These are phyloP conservation scores for Zonotrichia albicollis DNA, from an alignment of 2,797 vertebrate species.

Conservation along the genomic window DNA sequence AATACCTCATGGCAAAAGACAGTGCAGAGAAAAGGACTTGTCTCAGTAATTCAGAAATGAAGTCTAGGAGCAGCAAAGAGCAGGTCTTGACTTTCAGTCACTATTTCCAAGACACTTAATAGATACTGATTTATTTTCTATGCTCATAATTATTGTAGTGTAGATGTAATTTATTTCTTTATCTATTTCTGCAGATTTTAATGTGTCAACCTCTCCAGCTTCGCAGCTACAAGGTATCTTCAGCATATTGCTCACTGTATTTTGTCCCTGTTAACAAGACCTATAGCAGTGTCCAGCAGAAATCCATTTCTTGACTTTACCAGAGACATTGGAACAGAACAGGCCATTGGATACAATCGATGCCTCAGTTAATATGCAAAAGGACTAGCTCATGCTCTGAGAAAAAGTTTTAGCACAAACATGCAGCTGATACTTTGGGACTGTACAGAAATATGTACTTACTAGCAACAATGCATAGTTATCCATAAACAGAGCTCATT, in stretches of 20 bases:
- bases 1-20: not conserved
- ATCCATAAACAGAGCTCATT: not conserved
- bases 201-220: not conserved
- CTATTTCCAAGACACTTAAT: not conserved
- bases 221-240: not conserved
- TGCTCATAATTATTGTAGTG: not conserved
- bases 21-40: not conserved
- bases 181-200: not conserved
- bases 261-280: not conserved
- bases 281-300: not conserved
- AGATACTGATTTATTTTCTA: not conserved
- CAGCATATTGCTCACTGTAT: not conserved
- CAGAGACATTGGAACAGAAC: not conserved
- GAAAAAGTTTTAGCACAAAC: not conserved
- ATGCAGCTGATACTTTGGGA: not conserved
- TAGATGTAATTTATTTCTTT: not conserved
- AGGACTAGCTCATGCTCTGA: not conserved
- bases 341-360: fast-evolving
- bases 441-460: not conserved
- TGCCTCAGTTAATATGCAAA: not conserved
- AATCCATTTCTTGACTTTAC: not conserved
- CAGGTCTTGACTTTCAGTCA: not conserved
- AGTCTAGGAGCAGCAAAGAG: not conserved
- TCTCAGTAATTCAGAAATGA: not conserved
- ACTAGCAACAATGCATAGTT: not conserved